phyloP scores from a whole-genome alignment of 1,140 invertebrate genomes.

The Drosophila hydei region DNA sequence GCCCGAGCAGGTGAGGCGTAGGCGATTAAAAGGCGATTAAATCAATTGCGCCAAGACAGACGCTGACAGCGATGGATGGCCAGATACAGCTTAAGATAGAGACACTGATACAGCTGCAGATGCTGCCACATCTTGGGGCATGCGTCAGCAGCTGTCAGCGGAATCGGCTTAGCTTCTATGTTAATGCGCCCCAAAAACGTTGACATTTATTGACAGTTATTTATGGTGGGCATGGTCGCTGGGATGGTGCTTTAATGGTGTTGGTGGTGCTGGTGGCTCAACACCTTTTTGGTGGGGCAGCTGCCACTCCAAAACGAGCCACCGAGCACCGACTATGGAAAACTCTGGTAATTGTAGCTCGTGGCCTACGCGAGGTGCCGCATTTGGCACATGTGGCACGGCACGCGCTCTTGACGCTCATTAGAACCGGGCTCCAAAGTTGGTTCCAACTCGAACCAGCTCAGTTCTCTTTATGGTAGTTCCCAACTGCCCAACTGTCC shows the following conservation, averaged over 20 bases:
- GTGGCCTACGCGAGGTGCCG: constrained; percentile 64
- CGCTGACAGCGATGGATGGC: constrained; percentile 47
- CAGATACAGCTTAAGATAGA: constrained; percentile 12
- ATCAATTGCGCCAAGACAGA: constrained; percentile 61
- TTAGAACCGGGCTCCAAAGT: constrained; percentile 48
- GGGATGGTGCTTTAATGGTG: constrained; percentile 34
- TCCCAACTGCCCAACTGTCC: constrained; percentile 53
- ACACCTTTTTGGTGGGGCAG: constrained; percentile 65
- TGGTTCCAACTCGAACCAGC: constrained; percentile 12
- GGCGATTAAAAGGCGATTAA: constrained; percentile 79
- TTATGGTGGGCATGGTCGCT: constrained; percentile 63
- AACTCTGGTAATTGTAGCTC: constrained; percentile 46
- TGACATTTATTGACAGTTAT: constrained; percentile 80
- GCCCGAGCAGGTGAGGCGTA: constrained; percentile 58
- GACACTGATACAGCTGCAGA: not conserved
- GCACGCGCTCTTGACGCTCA: constrained; percentile 72
- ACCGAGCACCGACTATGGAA: constrained; percentile 40
- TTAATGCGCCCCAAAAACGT: constrained; percentile 76
- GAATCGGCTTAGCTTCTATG: constrained; percentile 74
- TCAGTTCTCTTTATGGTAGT: constrained; percentile 33
- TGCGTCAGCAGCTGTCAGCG: constrained; percentile 64
- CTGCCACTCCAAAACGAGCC: constrained; percentile 46
- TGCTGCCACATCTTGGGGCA: constrained; percentile 18
- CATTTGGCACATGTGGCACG: constrained; percentile 64
- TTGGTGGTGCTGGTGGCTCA: constrained; percentile 26